Evolutionary conservation across 2,888 invertebrate species (phyloP), one percentile per base, ranked within the genome.

Genomic region (Cataglyphis albicans): DNA sequence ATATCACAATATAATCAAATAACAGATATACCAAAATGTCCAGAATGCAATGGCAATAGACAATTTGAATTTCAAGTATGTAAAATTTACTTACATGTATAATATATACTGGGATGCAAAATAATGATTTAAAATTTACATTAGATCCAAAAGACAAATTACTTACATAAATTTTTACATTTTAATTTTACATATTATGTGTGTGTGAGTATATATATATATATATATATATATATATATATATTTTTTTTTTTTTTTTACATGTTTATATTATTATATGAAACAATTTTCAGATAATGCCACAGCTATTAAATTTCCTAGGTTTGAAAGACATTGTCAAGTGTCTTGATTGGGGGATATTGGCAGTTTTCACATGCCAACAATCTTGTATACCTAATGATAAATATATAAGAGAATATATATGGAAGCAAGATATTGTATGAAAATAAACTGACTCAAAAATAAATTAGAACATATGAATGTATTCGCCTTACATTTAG

Each of bases 1-100:
- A 98, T 99, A 78, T 97, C 98, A 35, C 91, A 95, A 72, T 93
- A 93, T 35, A 96, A 96, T 57, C 91, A 94, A 87, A 93, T 95
- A 35, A 91, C 92, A 2, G 92, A 95, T 75, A 95, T 99, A 88
- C 98, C 98, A 32, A 95, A 96, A 32, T 98, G 98, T 93, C 95
- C 96, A 87, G 94, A 96, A 86, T 99, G 99, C 95, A 96, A 96
- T 68, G 96, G 96, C 1, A 95, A 96, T 73, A 96, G 99, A 87
- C 96, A 97, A 89, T 99, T 98, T 95, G 99, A 99, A 95, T 99
- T 98, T 95, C 98, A 98, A 96, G 96, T 97, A 92, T 91, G 93
- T 89, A 67, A 65, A 59, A 21, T 10, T 61, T n/a, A 70, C 21
- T 55, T 59, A 48, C 29, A 29, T 29, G 29, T 41, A 44, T 48